Conservation (phyloP, 2,888 invertebrate genomes). For the Ornithoptera priamus region DNA sequence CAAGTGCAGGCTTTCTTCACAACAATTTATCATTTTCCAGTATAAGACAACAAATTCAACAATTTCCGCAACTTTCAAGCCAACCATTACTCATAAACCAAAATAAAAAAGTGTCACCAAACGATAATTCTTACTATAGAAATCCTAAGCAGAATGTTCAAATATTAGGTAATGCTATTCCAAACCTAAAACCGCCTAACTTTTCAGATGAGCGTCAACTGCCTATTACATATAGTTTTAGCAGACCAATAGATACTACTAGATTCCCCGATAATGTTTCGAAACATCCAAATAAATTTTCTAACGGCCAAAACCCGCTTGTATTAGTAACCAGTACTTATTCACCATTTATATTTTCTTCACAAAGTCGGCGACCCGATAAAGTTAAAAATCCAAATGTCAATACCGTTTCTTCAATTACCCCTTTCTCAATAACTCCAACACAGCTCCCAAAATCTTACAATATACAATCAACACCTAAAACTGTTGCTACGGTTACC, state of each 20-base stretch:
- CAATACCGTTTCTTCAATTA: conserved; percentile 27
- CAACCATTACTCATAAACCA: conserved; percentile 26
- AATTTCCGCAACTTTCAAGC: conserved; percentile 40
- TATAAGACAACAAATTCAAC: conserved; percentile 38
- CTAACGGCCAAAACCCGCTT: conserved; percentile 58
- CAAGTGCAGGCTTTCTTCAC: conserved; percentile 41
- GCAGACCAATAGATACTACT: conserved; percentile 45
- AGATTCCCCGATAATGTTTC: conserved; percentile 38
- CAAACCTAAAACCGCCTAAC: conserved; percentile 67
- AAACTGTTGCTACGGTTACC: conserved; percentile 58
- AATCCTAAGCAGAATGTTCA: conserved; percentile 45
- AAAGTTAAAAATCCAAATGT: conserved; percentile 35
- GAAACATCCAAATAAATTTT: conserved; percentile 38
- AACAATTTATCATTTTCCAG: conserved; percentile 39
- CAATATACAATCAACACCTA: conserved; percentile 53
- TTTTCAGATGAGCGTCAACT: conserved; percentile 70
- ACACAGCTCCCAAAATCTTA: conserved; percentile 31
- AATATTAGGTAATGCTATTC: conserved; percentile 34
- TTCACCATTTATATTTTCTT: conserved; percentile 50
- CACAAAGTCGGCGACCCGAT: conserved; percentile 56
- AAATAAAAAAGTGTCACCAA: conserved; percentile 41
- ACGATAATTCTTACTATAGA: conserved; percentile 37
- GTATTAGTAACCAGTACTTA: conserved; percentile 52
- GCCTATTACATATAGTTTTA: conserved; percentile 68
- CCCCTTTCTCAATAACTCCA: conserved; percentile 28